Evolutionary conservation across 2,113 vertebrate genomes (phyloP).

Genomic region (Hippopotamus amphibius): DNA sequence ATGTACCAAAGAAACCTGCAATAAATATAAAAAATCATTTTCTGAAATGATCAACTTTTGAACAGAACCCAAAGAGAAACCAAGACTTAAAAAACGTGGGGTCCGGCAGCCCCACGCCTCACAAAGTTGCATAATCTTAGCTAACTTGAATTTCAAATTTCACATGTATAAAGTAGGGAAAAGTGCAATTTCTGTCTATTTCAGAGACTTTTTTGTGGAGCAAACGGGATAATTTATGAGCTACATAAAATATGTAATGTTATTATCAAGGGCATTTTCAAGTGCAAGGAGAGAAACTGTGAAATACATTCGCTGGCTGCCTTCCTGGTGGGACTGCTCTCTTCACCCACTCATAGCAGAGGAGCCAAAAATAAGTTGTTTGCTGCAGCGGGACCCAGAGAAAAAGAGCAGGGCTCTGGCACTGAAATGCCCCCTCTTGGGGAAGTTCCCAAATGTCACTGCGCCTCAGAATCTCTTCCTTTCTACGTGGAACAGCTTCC

Average conservation of each 20-base stretch:
- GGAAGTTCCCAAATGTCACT: not conserved
- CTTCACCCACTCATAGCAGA: not conserved
- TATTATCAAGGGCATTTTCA: slow-evolving; percentile 34
- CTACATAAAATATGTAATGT: not conserved
- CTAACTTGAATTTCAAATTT: not conserved
- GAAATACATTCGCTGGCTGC: not conserved
- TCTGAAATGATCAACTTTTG: not conserved
- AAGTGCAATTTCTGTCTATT: not conserved
- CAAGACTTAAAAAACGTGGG: not conserved
- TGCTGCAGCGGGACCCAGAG: not conserved
- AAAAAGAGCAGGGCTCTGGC: not conserved
- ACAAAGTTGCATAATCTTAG: not conserved
- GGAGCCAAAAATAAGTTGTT: not conserved
- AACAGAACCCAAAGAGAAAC: not conserved
- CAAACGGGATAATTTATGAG: not conserved
- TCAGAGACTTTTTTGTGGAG: not conserved
- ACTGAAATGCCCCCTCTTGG: not conserved
- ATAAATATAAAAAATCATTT: not conserved
- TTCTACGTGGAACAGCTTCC: not conserved
- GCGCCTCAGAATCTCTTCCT: not conserved
- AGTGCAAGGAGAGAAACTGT: not conserved
- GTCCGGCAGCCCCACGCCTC: not conserved
- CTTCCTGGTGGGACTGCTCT: not conserved
- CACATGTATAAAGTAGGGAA: not conserved
- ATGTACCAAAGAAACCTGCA: slow-evolving; percentile 14